Percentiles rank a stretch among this genome's conserved stretches.
These are phyloP conservation scores for Drosophila navojoa DNA, from an alignment of 1,140 invertebrate genomes.

Conservation along the genomic window DNA sequence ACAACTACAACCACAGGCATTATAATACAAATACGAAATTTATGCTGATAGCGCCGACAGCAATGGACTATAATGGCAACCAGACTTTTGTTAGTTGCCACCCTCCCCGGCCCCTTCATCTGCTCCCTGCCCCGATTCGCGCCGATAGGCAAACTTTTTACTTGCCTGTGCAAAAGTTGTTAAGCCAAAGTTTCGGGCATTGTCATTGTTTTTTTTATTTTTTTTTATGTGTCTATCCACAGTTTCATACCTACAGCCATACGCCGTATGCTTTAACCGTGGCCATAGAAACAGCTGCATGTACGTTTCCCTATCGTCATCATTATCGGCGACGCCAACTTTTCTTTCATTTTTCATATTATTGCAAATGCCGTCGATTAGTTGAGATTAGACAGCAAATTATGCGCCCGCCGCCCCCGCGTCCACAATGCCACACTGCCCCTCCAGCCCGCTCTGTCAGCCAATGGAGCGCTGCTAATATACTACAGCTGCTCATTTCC, in stretches of 20 bases:
- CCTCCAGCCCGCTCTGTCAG: neutral
- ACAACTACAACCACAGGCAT: constrained; percentile 47
- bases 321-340: constrained; percentile 64
- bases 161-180: constrained; percentile 46
- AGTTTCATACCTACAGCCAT: constrained; percentile 23
- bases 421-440: neutral
- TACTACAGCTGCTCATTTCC: constrained; percentile 57
- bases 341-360: constrained; percentile 72
- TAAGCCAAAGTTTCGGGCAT: constrained; percentile 49
- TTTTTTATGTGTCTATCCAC: constrained; percentile 24
- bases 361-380: constrained; percentile 80
- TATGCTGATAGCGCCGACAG: constrained; percentile 67
- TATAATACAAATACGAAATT: constrained; percentile 81
- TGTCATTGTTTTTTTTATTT: constrained; percentile 53
- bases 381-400: constrained; percentile 79
- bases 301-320: constrained; percentile 67
- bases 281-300: constrained; percentile 15
- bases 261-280: neutral
- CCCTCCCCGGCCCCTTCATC: neutral
- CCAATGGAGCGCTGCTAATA: neutral
- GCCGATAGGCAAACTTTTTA: constrained; percentile 50
- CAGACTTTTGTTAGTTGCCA: constrained; percentile 41
- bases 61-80: constrained; percentile 55
- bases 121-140: neutral
- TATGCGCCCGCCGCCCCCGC: constrained; percentile 46